Evolutionary conservation across 2,113 vertebrate species (phyloP), one percentile per base, ranked within the genome.

Genomic region (Saccopteryx bilineata): DNA sequence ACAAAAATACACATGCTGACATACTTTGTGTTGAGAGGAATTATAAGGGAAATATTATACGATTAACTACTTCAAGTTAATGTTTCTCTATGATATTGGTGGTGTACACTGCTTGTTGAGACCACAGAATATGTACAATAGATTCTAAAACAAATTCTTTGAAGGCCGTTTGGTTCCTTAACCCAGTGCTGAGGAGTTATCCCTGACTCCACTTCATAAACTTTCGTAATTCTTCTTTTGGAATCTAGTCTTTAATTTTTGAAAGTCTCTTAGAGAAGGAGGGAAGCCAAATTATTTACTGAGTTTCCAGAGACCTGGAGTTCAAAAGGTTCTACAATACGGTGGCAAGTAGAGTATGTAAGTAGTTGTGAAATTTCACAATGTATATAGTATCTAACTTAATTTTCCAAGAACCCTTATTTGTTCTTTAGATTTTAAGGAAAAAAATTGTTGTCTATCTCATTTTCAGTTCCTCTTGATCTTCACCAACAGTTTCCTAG

Each of bases 181-280:
- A 81, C 6, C 2, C 9, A 63, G 10, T 52, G 9, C 68, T 56
- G 14, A 74, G 50, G 19, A 83, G 9, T 76, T 63, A 24, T 75
- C 65, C 81, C 58, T 79, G 15, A 87, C 6, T 66, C 14, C 4
- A 85, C 6, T 85, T n/a, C 14, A 33, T 58, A 50, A 0, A 58
- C 9, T 6, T 66, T 61, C 10, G 5, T 61, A 66, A 84, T 26
- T 13, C 48, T 81, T 93, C 14, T 7, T 91, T 91, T 94, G 2
- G 17, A 85, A 84, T 52, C 71, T 72, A 58, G 15, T 28, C 39
- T 93, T 86, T 66, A 15, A 81, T 92, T 86, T 86, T 92, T 95
- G n/a, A 74, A 97, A 72, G n/a, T 56, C 33, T 86, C 68, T 50
- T 85, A 76, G 23, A 31, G 26, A 54, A 78, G 26, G 15, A 83